Conservation (phyloP, 2,888 invertebrate genomes). For the Cartodere bifasciata region DNA sequence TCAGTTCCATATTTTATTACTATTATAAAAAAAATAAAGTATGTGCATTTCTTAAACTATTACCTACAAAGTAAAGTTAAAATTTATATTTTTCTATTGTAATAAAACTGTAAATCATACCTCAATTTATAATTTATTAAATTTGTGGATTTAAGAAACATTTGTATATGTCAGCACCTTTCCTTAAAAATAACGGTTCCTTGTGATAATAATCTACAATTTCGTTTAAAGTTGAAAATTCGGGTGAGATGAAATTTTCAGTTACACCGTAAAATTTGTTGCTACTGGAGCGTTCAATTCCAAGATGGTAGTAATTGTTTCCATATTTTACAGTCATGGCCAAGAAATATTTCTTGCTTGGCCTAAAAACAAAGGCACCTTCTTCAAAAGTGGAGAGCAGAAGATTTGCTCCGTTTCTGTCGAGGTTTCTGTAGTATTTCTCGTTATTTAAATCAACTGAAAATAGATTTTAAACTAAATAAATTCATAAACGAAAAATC, state of each 20-base stretch:
- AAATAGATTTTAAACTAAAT: too few species aligned
- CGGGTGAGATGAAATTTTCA: slow-evolving; percentile 13
- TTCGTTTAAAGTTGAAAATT: slow-evolving; percentile 17
- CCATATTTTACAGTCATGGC: slow-evolving; percentile 17
- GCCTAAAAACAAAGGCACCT: slow-evolving; percentile 21
- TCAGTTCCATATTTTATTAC: too few species aligned
- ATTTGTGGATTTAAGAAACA: too few species aligned
- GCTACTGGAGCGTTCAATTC: slow-evolving; percentile 15
- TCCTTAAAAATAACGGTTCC: slow-evolving; percentile 15
- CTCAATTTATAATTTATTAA: too few species aligned
- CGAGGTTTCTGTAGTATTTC: slow-evolving; percentile 19
- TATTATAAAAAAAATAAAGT: too few species aligned
- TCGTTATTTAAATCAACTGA: slow-evolving; percentile 18
- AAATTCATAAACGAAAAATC: too few species aligned
- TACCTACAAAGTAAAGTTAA: too few species aligned
- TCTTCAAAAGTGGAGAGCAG: slow-evolving; percentile 15
- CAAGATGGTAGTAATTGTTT: slow-evolving; percentile 17
- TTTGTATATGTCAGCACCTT: too few species aligned
- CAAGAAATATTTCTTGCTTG: slow-evolving; percentile 17
- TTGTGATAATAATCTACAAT: slow-evolving; percentile 17
- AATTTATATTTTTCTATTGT: too few species aligned
- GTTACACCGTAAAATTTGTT: slow-evolving; percentile 15
- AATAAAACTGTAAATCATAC: too few species aligned
- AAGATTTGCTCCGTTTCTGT: slow-evolving; percentile 19
- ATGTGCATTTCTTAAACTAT: too few species aligned